phyloP scores from a whole-genome alignment of 92 coral and sea anemone species.

The Umimayanthus chanpuru region DNA sequence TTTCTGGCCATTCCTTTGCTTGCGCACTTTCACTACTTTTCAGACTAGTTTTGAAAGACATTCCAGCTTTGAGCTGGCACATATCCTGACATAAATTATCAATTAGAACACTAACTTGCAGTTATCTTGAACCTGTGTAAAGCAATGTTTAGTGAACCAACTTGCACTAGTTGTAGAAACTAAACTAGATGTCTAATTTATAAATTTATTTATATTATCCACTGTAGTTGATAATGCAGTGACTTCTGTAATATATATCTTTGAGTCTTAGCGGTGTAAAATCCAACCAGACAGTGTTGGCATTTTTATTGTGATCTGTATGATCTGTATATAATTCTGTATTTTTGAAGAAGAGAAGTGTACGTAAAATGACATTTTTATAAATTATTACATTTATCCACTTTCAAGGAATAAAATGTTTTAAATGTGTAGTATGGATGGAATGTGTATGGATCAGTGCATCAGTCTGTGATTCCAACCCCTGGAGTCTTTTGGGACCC shows the following conservation, averaged over 20 bases:
- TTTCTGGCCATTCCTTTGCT: not conserved
- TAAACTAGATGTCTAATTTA: constrained; percentile 38
- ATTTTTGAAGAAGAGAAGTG: constrained; percentile 86
- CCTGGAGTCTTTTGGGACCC: too few species aligned
- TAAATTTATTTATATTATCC: constrained; percentile 46
- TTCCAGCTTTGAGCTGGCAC: not conserved
- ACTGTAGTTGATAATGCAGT: constrained; percentile 33
- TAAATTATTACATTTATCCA: constrained; percentile 85
- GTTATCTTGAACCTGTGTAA: not conserved
- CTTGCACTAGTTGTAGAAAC: constrained; percentile 30
- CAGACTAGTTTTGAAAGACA: not conserved
- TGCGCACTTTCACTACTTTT: not conserved
- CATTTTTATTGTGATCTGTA: constrained; percentile 95
- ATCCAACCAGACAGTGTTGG: constrained; percentile 63
- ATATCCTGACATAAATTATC: not conserved
- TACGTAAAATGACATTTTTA: constrained; percentile 89
- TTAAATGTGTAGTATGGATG: constrained; percentile 44
- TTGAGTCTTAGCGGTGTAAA: constrained; percentile 43
- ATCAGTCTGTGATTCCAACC: not conserved
- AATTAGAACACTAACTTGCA: not conserved
- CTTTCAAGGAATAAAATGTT: constrained; percentile 75
- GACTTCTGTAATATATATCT: constrained; percentile 37
- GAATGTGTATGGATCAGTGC: not conserved
- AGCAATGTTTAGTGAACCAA: constrained; percentile 7
- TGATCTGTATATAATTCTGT: constrained; percentile 95